These are phyloP conservation scores for Rhodophaea formosa DNA, from an alignment of 2,888 invertebrate genomes.

Conservation along the genomic window DNA sequence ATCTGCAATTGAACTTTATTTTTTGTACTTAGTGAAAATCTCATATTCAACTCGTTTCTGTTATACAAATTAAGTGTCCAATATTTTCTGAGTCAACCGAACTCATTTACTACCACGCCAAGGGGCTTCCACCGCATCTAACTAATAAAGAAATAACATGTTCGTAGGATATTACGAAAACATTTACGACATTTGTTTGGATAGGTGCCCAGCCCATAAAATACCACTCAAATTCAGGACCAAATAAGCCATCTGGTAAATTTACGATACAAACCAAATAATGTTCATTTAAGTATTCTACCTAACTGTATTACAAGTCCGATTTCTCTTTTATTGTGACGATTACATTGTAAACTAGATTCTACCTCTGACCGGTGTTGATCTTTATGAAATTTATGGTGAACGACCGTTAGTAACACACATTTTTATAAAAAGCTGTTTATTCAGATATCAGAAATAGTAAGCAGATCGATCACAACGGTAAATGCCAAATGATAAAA, in stretches of 20 bases:
- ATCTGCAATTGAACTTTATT: not conserved
- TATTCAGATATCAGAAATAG: not conserved
- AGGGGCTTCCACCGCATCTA: too few species aligned
- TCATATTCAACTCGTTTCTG: too few species aligned
- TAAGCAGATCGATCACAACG: too few species aligned
- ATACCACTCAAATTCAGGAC: not conserved
- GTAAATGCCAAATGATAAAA: too few species aligned
- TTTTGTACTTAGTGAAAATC: not conserved
- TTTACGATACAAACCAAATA: not conserved
- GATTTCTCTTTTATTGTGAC: slow-evolving; percentile 40
- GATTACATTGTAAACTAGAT: slow-evolving; percentile 28
- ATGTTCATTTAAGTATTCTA: not conserved
- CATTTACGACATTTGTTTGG: not conserved
- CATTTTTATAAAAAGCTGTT: slow-evolving; percentile 3
- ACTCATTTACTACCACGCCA: too few species aligned
- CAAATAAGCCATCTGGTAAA: not conserved
- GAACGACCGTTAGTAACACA: slow-evolving; percentile 10
- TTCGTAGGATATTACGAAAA: too few species aligned
- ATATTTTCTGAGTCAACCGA: too few species aligned
- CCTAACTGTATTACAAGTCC: slow-evolving; percentile 17
- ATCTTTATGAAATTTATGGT: slow-evolving; percentile 26
- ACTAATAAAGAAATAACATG: too few species aligned
- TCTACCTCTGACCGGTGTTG: slow-evolving; percentile 33
- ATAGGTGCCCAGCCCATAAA: not conserved
- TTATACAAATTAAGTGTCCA: too few species aligned